Base-by-base conservation (phyloP, 2,888 invertebrate species). In the Polydrusus tereticollis region DNA sequence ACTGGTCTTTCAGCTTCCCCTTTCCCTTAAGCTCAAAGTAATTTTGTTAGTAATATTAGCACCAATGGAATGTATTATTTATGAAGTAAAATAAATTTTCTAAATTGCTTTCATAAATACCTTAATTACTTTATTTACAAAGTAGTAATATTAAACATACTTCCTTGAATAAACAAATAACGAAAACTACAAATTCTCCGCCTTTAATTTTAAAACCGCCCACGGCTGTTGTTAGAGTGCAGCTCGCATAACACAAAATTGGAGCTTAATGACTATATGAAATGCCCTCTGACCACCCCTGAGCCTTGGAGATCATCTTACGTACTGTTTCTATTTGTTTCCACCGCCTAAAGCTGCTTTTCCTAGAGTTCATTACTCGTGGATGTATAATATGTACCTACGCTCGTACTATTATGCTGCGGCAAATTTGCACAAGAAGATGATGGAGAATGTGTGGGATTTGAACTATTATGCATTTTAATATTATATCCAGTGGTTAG, bases 261-360 rank as follows among this genome's bases (percentile, higher is more conserved):
- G 43, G 45, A 23, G 58, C 14, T 14, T 67, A 67, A 67, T 59
- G 59, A 67, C 67, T 47, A 58, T 67, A 67, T 47, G 59, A 45
- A 58, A 58, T 67, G 59, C 67, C 67, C 67, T 67, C 59, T 67
- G 67, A 67, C 67, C 67, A 67, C 23, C 67, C 67, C 59, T 14
- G 67, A 29, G 59, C 67, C 10, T 47, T 33, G 6, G 38, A 59
- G 67, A 67, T 67, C 47, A 67, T 67, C 67, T 67, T 67, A 47
- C 38, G 33, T 67, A 33, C 18, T 36, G 47, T 58, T 23, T 59
- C 59, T 58, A 47, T 67, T 67, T 59, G 67, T 59, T 67, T 26
- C 47, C 36, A 23, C 33, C 67, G 67, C 67, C 50, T 43, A 36
- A 29, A 57, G 67, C 59, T 16, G 58, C 33, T 57, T 29, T 66